Evolutionary conservation across 1,140 invertebrate species (phyloP).

Genomic region (Luehdorfia chinensis): DNA sequence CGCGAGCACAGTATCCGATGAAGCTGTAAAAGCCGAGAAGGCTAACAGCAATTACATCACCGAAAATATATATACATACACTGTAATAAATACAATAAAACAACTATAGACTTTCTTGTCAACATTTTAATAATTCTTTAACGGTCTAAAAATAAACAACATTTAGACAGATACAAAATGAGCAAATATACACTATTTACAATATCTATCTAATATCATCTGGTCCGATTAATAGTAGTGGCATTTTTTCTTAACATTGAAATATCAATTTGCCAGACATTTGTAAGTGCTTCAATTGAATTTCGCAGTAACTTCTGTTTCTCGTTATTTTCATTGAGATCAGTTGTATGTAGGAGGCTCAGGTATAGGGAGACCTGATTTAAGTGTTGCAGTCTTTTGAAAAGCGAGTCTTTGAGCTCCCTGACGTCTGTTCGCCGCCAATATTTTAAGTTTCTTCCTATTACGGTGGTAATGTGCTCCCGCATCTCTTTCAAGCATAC

Average conservation of each 20-base stretch:
- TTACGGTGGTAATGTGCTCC: constrained; percentile 51
- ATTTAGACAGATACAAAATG: constrained; percentile 46
- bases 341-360: constrained; percentile 51
- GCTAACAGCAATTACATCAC: too few relatives aligned
- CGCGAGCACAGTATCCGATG: too few relatives aligned
- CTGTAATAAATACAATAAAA: too few relatives aligned
- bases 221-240: constrained; percentile 26
- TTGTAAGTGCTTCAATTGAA: constrained; percentile 41
- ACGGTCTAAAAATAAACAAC: constrained; percentile 60
- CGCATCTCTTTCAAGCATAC: constrained; percentile 60
- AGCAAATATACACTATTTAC: constrained; percentile 69
- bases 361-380: constrained; percentile 55
- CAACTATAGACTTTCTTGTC: constrained; percentile 20
- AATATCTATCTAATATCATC: constrained; percentile 58
- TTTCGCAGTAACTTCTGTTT: constrained; percentile 37
- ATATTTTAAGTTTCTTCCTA: constrained; percentile 61
- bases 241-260: constrained; percentile 42
- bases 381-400: constrained; percentile 64
- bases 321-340: constrained; percentile 43
- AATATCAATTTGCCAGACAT: constrained; percentile 51
- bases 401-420: constrained; percentile 47
- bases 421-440: constrained; percentile 52
- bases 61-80: too few relatives aligned
- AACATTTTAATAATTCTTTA: constrained; percentile 50
- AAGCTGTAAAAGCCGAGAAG: too few relatives aligned